Evolutionary conservation across 2,888 invertebrate genomes (phyloP).

Genomic region (Thymelicus lineola): DNA sequence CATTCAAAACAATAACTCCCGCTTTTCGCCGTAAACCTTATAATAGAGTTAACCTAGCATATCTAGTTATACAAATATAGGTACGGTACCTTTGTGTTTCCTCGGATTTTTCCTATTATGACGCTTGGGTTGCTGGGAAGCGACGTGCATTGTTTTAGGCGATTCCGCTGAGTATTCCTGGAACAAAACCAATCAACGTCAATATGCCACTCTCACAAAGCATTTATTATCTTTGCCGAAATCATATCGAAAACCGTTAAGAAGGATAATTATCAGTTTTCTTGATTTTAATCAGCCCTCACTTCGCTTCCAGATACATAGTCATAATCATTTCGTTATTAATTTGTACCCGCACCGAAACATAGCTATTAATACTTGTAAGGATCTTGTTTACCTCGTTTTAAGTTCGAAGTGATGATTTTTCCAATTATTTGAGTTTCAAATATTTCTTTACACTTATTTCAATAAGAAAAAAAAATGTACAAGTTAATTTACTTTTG

Average conservation of each 20-base stretch:
- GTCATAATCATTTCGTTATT: too few species aligned
- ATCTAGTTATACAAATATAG: conserved; percentile 25
- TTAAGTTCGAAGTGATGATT: too few species aligned
- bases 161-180: conserved; percentile 71
- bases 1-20: neutral
- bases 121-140: conserved; percentile 65
- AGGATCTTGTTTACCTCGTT: too few species aligned
- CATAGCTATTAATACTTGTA: too few species aligned
- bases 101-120: conserved; percentile 70
- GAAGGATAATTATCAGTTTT: too few species aligned
- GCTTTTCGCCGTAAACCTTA: neutral
- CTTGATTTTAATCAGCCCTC: too few species aligned
- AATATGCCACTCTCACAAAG: neutral
- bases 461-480: too few species aligned
- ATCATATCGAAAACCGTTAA: neutral
- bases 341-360: too few species aligned
- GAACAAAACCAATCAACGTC: conserved; percentile 35
- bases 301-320: neutral
- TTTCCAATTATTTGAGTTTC: too few species aligned
- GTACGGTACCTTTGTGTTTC: conserved; percentile 70
- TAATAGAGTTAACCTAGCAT: too few species aligned
- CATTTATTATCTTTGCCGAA: neutral
- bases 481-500: too few species aligned
- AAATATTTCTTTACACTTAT: too few species aligned
- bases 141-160: conserved; percentile 61